phyloP scores from a whole-genome alignment of 2,797 vertebrate species.

The Threskiornis aethiopicus region DNA sequence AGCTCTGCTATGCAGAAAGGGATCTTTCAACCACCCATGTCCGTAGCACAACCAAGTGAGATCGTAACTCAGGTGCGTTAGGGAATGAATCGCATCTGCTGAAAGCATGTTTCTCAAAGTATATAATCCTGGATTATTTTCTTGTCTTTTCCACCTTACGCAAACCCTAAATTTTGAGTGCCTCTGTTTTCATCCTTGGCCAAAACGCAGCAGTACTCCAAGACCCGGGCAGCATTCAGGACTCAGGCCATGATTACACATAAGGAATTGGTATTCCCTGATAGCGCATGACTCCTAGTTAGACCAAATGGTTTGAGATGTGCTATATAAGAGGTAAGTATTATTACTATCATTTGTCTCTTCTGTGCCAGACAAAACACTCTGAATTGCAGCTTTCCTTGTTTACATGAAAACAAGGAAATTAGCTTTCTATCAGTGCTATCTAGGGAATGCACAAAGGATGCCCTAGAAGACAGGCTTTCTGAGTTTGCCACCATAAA shows the following conservation, averaged over 20 bases:
- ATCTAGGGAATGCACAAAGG: background rate
- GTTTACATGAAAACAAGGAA: conserved; percentile 38
- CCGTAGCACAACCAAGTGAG: background rate
- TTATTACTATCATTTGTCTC: background rate
- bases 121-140: background rate
- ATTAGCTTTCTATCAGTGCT: background rate
- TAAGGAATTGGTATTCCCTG: background rate
- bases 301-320: background rate
- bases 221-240: background rate
- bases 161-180: background rate
- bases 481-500: background rate
- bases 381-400: conserved; percentile 5
- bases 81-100: background rate
- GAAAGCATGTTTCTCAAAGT: background rate
- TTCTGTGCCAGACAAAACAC: background rate
- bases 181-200: background rate
- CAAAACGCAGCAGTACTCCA: background rate
- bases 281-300: background rate
- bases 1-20: background rate
- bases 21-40: background rate
- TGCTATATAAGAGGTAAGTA: background rate
- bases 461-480: background rate
- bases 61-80: background rate
- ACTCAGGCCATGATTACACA: background rate
- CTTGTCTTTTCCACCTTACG: background rate